These are phyloP conservation scores for Anoplolepis gracilipes DNA, from an alignment of 1,140 invertebrate species.

Conservation along the genomic window DNA sequence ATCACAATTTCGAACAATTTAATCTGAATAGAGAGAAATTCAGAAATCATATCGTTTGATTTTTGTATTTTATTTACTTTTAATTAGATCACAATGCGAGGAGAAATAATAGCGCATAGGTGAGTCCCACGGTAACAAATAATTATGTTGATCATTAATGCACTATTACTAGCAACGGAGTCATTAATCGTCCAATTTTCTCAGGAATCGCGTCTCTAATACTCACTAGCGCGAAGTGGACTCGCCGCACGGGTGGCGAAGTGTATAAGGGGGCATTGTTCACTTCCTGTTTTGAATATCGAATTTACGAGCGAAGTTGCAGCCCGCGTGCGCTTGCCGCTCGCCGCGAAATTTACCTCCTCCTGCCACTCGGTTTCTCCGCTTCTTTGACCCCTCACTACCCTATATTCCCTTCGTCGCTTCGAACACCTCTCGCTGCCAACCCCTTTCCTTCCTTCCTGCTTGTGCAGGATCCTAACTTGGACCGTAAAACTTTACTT, in stretches of 20 bases:
- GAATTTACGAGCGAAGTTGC: constrained; percentile 80
- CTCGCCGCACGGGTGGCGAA: constrained; percentile 21
- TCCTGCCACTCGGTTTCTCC: constrained; percentile 20
- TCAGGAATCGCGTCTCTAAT: neutral
- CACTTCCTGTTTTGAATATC: constrained; percentile 81
- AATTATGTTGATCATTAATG: constrained; percentile 48
- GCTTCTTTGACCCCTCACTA: constrained; percentile 52
- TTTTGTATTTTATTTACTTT: neutral
- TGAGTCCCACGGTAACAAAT: neutral
- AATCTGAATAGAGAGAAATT: neutral
- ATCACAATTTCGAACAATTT: neutral
- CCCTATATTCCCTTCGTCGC: neutral
- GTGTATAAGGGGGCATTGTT: constrained; percentile 76
- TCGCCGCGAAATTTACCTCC: constrained; percentile 64
- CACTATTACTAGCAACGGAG: constrained; percentile 20
- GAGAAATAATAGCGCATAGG: neutral
- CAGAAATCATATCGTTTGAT: neutral
- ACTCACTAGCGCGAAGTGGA: constrained; percentile 36
- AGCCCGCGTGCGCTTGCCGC: constrained; percentile 45
- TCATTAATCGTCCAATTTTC: constrained; percentile 69
- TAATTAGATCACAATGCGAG: neutral
- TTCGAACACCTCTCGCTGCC: constrained; percentile 52
- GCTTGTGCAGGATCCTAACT: constrained; percentile 68
- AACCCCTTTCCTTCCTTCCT: constrained; percentile 21
- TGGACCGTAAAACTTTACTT: constrained; percentile 77